These are phyloP conservation scores for Labeo rohita DNA, from an alignment of 2,113 vertebrate genomes.

Conservation along the genomic window DNA sequence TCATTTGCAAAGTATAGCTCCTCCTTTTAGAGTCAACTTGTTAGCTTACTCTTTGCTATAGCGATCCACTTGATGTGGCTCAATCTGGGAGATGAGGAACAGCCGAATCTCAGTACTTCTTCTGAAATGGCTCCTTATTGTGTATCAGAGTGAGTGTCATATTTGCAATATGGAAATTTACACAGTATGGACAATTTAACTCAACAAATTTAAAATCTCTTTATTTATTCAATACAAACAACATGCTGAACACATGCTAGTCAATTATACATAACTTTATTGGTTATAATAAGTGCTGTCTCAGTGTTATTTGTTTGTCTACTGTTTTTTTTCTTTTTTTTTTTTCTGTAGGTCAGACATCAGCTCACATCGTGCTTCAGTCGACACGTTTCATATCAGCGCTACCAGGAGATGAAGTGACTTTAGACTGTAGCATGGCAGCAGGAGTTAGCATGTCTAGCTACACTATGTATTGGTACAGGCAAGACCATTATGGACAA, in stretches of 20 bases:
- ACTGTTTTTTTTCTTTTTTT: not conserved
- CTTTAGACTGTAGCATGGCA: conserved; percentile 61
- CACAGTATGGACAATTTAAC: not conserved
- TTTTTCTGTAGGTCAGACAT: conserved; percentile 39
- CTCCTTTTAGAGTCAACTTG: not conserved
- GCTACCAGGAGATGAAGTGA: not conserved
- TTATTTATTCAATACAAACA: not conserved
- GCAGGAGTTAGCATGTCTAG: conserved; percentile 59
- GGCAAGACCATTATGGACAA: conserved; percentile 50
- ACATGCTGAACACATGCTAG: not conserved
- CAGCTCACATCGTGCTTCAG: conserved; percentile 58
- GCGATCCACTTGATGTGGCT: not conserved
- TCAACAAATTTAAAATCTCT: too few relatives aligned
- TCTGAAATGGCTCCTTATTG: not conserved
- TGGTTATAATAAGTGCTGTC: not conserved
- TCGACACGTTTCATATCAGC: conserved; percentile 15
- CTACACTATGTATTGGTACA: conserved; percentile 71
- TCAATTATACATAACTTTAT: not conserved
- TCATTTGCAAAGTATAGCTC: not conserved
- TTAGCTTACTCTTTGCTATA: not conserved
- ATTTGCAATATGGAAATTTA: not conserved
- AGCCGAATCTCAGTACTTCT: not conserved
- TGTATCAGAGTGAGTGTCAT: conserved; percentile 7
- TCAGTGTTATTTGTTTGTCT: not conserved
- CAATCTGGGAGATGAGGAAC: not conserved